Conservation (phyloP, 2,888 invertebrate genomes). For the Spodoptera littoralis region DNA sequence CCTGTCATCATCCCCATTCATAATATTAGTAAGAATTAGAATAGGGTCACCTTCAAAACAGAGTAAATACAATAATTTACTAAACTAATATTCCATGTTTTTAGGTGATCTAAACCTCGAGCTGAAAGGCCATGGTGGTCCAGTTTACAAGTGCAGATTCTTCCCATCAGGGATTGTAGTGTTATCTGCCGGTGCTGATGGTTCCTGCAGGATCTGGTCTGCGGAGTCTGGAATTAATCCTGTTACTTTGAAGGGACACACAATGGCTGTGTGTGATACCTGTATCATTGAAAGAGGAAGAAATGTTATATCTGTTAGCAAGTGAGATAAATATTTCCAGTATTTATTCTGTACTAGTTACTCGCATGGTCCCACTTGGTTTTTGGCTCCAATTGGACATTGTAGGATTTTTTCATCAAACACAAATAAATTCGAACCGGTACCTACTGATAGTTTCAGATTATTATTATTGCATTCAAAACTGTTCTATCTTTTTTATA, state of each 20-base stretch:
- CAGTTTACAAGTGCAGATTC: conserved; percentile 91
- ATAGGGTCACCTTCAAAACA: too few species aligned
- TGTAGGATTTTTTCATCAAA: too few species aligned
- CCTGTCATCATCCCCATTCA: too few species aligned
- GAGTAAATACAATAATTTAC: too few species aligned
- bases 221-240: conserved; percentile 91
- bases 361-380: too few species aligned
- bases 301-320: conserved; percentile 91
- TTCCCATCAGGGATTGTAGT: conserved; percentile 92
- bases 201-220: conserved; percentile 91
- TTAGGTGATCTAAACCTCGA: conserved; percentile 80
- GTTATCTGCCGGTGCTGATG: conserved; percentile 91
- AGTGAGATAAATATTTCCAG: conserved; percentile 72
- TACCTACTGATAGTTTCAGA: too few species aligned
- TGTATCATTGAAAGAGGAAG: conserved; percentile 91
- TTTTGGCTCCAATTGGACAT: too few species aligned
- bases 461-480: too few species aligned
- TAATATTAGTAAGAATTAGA: too few species aligned
- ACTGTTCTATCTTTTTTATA: too few species aligned
- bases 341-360: too few species aligned
- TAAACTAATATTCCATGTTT: conserved; percentile 9
- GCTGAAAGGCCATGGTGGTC: conserved; percentile 91
- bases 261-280: conserved; percentile 90
- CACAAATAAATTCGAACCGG: too few species aligned
- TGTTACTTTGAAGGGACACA: conserved; percentile 91